Evolutionary conservation across 2,113 vertebrate species (phyloP).

Genomic region (Neomonachus schauinslandi): DNA sequence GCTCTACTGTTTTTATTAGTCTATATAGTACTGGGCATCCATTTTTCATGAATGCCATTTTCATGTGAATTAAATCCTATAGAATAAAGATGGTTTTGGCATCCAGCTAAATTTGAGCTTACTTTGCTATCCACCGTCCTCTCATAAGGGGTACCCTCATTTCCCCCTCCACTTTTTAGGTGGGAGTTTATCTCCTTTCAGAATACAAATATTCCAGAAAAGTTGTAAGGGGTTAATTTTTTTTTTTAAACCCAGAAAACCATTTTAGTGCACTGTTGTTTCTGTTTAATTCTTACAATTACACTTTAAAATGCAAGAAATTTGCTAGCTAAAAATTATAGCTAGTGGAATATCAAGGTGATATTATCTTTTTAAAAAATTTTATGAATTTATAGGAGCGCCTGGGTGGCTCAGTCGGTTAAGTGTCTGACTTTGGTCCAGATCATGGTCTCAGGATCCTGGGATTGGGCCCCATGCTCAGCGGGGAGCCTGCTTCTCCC

Average conservation of each 20-base stretch:
- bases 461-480: neutral
- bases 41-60: slow-evolving; percentile 45
- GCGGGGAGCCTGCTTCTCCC: neutral
- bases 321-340: neutral
- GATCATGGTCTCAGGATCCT: neutral
- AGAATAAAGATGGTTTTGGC: slow-evolving; percentile 34
- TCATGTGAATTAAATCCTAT: slow-evolving; percentile 60
- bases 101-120: slow-evolving; percentile 51
- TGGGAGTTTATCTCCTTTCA: neutral
- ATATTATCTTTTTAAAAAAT: neutral
- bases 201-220: slow-evolving; percentile 19
- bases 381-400: neutral
- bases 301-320: neutral
- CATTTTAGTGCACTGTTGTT: neutral
- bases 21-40: slow-evolving; percentile 18
- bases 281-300: neutral
- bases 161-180: neutral
- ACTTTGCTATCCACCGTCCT: neutral
- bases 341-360: neutral
- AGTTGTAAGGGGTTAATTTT: neutral
- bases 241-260: neutral
- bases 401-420: neutral
- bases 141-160: neutral
- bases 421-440: neutral
- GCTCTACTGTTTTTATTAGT: slow-evolving; percentile 35